A percentile compares a stretch with the other conserved stretches of the same genome.
These are phyloP conservation scores for Phrixothrix hirtus DNA, from an alignment of 2,888 invertebrate genomes.

Conservation along the genomic window DNA sequence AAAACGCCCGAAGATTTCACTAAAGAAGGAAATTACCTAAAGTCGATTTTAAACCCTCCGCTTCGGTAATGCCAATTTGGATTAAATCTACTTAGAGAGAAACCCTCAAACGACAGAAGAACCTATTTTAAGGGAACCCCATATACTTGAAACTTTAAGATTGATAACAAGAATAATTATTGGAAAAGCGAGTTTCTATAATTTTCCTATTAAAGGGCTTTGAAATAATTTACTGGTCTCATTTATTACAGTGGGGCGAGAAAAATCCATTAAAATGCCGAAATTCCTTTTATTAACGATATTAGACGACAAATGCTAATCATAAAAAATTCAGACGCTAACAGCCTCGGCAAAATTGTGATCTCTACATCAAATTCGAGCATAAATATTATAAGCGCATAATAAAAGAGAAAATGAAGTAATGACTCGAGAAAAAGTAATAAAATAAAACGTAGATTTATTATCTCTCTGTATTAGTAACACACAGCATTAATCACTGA, in stretches of 20 bases:
- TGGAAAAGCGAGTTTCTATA: neutral
- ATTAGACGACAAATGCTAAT: slow-evolving; percentile 15
- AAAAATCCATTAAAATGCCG: slow-evolving; percentile 6
- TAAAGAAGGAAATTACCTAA: slow-evolving; percentile 23
- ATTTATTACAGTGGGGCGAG: neutral
- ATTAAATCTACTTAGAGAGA: slow-evolving; percentile 27
- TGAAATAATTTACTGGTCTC: neutral
- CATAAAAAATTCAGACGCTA: slow-evolving; percentile 11
- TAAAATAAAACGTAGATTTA: slow-evolving; percentile 17
- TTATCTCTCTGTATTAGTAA: slow-evolving; percentile 9
- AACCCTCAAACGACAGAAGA: slow-evolving; percentile 2
- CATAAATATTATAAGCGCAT: too few species aligned
- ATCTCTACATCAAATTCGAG: too few species aligned
- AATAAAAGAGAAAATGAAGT: too few species aligned
- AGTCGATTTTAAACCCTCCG: slow-evolving; percentile 24
- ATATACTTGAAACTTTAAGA: neutral
- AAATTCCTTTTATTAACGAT: slow-evolving; percentile 17
- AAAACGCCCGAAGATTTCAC: slow-evolving; percentile 15
- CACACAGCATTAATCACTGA: slow-evolving; percentile 10
- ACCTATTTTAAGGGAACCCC: neutral
- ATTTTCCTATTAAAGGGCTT: neutral
- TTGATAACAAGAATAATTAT: neutral
- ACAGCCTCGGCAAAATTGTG: too few species aligned
- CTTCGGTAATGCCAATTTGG: slow-evolving; percentile 28
- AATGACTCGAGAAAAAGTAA: slow-evolving; percentile 12